Base-by-base conservation (phyloP, 2,113 vertebrate genomes). In the Meleagris gallopavo region DNA sequence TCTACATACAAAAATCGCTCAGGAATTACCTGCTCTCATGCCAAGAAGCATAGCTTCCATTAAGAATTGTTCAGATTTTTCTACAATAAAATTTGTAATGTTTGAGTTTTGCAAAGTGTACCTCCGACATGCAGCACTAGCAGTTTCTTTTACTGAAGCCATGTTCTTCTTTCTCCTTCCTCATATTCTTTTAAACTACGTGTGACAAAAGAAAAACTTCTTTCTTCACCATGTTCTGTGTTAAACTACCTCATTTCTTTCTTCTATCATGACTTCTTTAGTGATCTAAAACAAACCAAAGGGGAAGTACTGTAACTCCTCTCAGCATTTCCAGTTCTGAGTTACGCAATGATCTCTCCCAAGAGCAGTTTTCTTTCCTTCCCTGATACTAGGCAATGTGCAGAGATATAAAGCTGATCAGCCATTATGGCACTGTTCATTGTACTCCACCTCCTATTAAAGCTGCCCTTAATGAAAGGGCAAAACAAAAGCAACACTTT, bases 141-240 rank as follows among this genome's bases (percentile, higher is more conserved):
- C 14, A 58, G 4, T 41, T 62, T 45, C 57, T 78, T 70, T 58
- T 27, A 62, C 85, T 25, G 29, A 80, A 77, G 70, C 22, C 58
- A 20, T 1, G 50, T 84, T 89, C 46, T 85, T 30, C 80, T 88
- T 89, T 69, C 75, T 69, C 70, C 64, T 95, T 93, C 86, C 75
- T 45, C 77, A 50, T 85, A 89, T 91, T 89, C 66, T 66, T 24
- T 3, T 46, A 10, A 45, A 78, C 74, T 36, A 43, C 1, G 0
- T 75, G 52, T 83, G 55, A 65, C 66, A 72, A 48, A 83, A 70
- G 43, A n/a, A 77, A 13, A 50, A 24, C 6, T 13, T 50, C 22
- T 25, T 50, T 50, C 22, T 50, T 50, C 22, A 50, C 48, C 22
- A 50, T 50, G 22, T 25, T 50, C 48, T 25, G 11, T 50, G 48